These are phyloP conservation scores for Venusia cambrica DNA, from an alignment of 2,888 invertebrate species.

Conservation along the genomic window DNA sequence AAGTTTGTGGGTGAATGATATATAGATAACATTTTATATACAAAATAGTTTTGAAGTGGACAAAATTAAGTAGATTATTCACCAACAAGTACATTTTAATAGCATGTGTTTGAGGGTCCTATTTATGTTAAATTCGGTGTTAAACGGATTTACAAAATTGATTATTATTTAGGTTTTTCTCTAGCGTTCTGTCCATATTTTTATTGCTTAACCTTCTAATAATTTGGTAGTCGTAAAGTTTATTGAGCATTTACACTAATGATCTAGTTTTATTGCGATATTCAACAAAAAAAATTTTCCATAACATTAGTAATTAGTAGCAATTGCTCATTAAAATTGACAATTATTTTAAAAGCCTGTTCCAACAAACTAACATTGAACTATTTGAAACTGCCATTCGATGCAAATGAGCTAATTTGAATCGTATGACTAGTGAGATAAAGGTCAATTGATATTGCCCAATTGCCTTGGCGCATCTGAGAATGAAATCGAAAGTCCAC, in stretches of 20 bases:
- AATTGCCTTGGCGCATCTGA: conserved; percentile 42
- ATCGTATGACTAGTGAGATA: conserved; percentile 32
- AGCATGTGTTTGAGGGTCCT: too few species aligned
- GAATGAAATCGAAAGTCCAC: conserved; percentile 64
- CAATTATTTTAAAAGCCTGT: neutral
- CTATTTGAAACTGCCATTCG: conserved; percentile 8
- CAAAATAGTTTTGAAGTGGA: too few species aligned
- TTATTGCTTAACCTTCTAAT: conserved; percentile 1
- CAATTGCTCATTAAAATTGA: conserved; percentile 2
- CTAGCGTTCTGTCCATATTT: too few species aligned
- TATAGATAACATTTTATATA: too few species aligned
- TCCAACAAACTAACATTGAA: neutral
- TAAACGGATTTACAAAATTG: neutral
- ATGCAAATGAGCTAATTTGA: conserved; percentile 29
- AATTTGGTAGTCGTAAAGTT: conserved; percentile 12
- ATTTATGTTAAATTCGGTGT: neutral
- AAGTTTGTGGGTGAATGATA: too few species aligned
- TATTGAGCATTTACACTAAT: conserved; percentile 6
- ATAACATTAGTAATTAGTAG: neutral
- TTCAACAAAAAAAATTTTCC: conserved; percentile 3
- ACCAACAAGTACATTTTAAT: too few species aligned
- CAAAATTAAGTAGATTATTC: too few species aligned
- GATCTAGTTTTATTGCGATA: conserved; percentile 4
- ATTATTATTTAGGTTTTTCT: too few species aligned
- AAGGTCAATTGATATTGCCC: conserved; percentile 54